Evolutionary conservation across 2,797 vertebrate species (phyloP).

Genomic region (Eutrigla gurnardus): DNA sequence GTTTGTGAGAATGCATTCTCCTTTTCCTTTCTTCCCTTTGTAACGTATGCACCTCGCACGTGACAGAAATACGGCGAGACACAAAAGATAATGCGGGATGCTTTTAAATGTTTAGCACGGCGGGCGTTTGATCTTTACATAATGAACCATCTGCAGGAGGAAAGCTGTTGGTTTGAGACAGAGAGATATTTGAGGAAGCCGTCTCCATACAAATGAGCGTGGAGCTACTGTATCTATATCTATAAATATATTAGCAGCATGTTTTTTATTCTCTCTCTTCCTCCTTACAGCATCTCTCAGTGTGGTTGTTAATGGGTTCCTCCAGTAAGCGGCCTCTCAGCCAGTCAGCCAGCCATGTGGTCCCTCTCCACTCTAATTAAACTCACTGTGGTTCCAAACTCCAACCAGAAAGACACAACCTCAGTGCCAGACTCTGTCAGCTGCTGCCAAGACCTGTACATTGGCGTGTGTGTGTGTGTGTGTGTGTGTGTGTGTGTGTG

Average conservation of each 20-base stretch:
- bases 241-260: conserved; percentile 49
- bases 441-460: conserved; percentile 63
- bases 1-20: conserved; percentile 40
- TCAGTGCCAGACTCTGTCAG: conserved; percentile 65
- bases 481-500: conserved; percentile 31
- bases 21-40: not conserved
- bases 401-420: conserved; percentile 64
- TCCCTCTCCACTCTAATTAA: conserved; percentile 78
- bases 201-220: conserved; percentile 61
- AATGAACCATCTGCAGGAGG: conserved; percentile 47
- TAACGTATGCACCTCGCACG: conserved; percentile 33
- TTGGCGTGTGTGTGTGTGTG: conserved; percentile 27
- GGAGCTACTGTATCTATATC: conserved; percentile 48
- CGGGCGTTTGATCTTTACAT: conserved; percentile 34
- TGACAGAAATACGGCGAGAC: conserved; percentile 31
- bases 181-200: conserved; percentile 32
- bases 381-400: conserved; percentile 73
- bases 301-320: conserved; percentile 49
- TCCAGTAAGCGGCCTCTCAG: conserved; percentile 47
- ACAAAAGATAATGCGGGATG: conserved; percentile 42
- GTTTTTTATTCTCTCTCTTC: conserved; percentile 12
- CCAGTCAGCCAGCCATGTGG: conserved; percentile 68
- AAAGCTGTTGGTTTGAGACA: conserved; percentile 29
- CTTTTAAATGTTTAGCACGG: conserved; percentile 44
- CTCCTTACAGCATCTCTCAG: conserved; percentile 10